Evolutionary conservation across 2,888 invertebrate genomes (phyloP).

Genomic region (Lasius platythorax): DNA sequence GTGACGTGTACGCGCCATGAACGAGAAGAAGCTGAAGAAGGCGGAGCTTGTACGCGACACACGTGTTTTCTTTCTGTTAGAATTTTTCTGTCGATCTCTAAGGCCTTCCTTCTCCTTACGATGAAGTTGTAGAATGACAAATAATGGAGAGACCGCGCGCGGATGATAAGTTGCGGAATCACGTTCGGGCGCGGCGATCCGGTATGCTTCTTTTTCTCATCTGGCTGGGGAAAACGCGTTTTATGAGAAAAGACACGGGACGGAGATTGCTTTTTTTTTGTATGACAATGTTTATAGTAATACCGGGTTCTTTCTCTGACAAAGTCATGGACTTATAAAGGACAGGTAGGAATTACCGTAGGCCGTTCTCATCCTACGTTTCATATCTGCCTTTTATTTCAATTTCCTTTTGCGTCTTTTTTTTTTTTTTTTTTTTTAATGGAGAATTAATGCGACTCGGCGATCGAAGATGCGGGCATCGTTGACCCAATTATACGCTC

Average conservation of each 20-base stretch:
- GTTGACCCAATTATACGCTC: conserved; percentile 68
- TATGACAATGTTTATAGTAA: conserved; percentile 11
- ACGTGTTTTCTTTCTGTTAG: background rate
- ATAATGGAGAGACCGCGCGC: background rate
- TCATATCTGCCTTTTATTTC: conserved; percentile 7
- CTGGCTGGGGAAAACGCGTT: conserved; percentile 24
- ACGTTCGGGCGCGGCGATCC: conserved; percentile 11
- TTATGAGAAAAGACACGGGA: conserved; percentile 32
- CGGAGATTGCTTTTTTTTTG: conserved; percentile 43
- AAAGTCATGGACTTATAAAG: conserved; percentile 1
- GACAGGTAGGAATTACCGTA: background rate
- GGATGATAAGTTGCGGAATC: conserved; percentile 12
- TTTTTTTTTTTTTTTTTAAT: conserved; percentile 34
- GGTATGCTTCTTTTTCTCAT: background rate
- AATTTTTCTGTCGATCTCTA: background rate
- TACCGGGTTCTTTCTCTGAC: background rate
- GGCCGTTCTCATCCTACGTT: background rate
- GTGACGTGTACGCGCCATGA: too few relatives aligned
- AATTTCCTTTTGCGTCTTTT: background rate
- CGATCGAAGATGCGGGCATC: conserved; percentile 56
- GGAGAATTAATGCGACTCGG: conserved; percentile 45
- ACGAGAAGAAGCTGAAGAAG: background rate
- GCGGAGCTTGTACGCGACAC: background rate
- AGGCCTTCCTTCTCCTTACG: background rate
- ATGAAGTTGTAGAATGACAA: conserved; percentile 28